Evolutionary conservation across 2,113 vertebrate species (phyloP), one percentile per base, ranked within the genome.

Genomic region (Eurystomus gularis): DNA sequence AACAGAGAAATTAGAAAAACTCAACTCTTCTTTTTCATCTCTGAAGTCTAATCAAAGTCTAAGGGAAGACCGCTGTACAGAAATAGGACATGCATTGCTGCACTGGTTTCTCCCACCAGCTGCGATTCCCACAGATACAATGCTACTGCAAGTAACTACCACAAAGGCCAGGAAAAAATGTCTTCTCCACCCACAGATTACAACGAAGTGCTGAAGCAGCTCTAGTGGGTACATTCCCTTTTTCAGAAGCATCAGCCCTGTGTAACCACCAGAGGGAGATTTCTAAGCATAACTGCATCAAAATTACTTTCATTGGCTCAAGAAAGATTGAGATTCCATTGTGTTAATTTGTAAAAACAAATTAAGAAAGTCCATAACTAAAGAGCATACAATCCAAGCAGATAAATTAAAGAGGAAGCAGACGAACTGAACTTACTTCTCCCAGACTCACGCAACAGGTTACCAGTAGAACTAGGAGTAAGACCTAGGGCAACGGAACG

Each of bases 241-340:
- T 60, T 64, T 18, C 39, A 55, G 64, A 78, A 85, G 57, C 46
- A 90, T 54, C 70, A 77, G n/a, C 57, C n/a, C 61, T 49, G 26
- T 66, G 57, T 64, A 81, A 60, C 89, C 89, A 96, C 55, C 93
- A 96, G 93, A 84, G 83, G 85, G 94, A 95, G 94, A 85, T 95
- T 95, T 82, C 39, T 29, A 82, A 87, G 44, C 24, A 3, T 65
- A 72, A 68, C 21, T 57, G 44, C 62, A 69, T 40, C 52, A 90
- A 95, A 79, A 64, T 46, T 76, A 72, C 35, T 55, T 72, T 44
- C 61, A 19, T 0, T 0, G 26, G 83, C 72, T 76, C 69, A 86
- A 71, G 11, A 64, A 91, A 95, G 51, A 95, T 87, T 87, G 61
- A 82, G 48, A 93, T 82, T 91, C 69, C 57, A 66, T 31, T 29